These are phyloP conservation scores for Emmelina monodactyla DNA, from an alignment of 2,888 invertebrate genomes.

Conservation along the genomic window DNA sequence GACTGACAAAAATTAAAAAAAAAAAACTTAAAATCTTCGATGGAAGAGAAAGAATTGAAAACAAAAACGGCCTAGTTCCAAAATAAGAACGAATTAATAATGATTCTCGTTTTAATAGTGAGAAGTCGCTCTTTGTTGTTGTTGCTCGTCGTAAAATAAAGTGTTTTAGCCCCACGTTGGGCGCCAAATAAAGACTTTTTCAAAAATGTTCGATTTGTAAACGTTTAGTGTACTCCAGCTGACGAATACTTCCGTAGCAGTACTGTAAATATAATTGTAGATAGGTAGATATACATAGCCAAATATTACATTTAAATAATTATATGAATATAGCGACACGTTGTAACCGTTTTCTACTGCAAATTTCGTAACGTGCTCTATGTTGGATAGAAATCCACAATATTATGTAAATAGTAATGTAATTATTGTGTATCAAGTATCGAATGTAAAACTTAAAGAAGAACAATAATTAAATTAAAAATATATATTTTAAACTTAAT, in stretches of 20 bases:
- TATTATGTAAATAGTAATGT: conserved; percentile 47
- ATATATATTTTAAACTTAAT: conserved; percentile 64
- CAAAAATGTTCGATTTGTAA: too few relatives aligned
- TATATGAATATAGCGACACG: conserved; percentile 33
- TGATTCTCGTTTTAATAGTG: too few relatives aligned
- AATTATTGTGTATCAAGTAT: conserved; percentile 48
- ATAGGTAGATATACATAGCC: conserved; percentile 40
- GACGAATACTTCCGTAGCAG: conserved; percentile 30
- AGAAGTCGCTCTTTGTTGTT: too few relatives aligned
- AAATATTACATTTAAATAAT: conserved; percentile 21
- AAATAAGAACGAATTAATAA: too few relatives aligned
- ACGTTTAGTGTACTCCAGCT: too few relatives aligned
- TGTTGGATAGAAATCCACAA: conserved; percentile 7
- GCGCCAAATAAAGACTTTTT: too few relatives aligned
- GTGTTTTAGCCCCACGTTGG: too few relatives aligned
- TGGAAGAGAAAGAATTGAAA: too few relatives aligned
- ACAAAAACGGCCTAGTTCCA: too few relatives aligned
- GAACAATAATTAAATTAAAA: conserved; percentile 63
- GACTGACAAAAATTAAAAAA: too few relatives aligned
- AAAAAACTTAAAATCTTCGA: too few relatives aligned
- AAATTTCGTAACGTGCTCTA: conserved; percentile 18
- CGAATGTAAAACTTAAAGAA: conserved; percentile 51
- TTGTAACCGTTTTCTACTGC: conserved; percentile 42
- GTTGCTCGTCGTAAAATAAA: too few relatives aligned
- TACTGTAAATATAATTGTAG: conserved; percentile 47